Conservation (phyloP, 2,888 invertebrate species). For the Conus canariensis region DNA sequence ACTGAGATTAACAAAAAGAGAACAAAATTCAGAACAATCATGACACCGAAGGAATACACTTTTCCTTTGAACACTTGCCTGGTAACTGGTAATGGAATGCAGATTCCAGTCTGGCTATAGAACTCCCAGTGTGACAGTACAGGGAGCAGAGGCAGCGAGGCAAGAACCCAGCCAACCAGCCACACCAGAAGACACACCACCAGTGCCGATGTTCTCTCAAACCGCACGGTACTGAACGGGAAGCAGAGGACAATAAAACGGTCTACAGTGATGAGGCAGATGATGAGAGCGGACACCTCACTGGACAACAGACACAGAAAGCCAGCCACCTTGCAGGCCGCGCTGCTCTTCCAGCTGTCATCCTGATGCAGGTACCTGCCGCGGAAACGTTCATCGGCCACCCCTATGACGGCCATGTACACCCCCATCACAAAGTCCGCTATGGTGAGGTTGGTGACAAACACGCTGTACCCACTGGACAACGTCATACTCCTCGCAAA, state of each 20-base stretch:
- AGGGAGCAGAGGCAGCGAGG: constrained; percentile 69
- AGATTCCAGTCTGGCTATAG: constrained; percentile 68
- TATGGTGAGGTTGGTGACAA: constrained; percentile 42
- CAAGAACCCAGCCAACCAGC: constrained; percentile 50
- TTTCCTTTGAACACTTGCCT: constrained; percentile 72
- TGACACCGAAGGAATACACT: constrained; percentile 74
- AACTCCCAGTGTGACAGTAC: constrained; percentile 61
- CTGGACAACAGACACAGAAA: constrained; percentile 78
- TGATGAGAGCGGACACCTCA: constrained; percentile 83
- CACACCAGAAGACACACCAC: neutral
- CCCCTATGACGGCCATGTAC: constrained; percentile 57
- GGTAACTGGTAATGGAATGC: constrained; percentile 76
- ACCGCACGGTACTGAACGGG: constrained; percentile 70
- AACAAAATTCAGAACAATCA: constrained; percentile 72
- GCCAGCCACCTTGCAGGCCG: constrained; percentile 59
- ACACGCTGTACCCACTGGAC: neutral
- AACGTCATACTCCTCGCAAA: neutral
- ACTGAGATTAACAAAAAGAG: constrained; percentile 70
- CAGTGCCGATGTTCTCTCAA: neutral
- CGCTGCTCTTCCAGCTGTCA: constrained; percentile 56
- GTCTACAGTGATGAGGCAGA: constrained; percentile 84
- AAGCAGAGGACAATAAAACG: constrained; percentile 83
- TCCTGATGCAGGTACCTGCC: constrained; percentile 60
- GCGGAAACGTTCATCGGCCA: constrained; percentile 57
- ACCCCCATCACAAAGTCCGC: constrained; percentile 58